Base-by-base conservation (phyloP, 2,113 vertebrate genomes). In the Cyanocitta stelleri region DNA sequence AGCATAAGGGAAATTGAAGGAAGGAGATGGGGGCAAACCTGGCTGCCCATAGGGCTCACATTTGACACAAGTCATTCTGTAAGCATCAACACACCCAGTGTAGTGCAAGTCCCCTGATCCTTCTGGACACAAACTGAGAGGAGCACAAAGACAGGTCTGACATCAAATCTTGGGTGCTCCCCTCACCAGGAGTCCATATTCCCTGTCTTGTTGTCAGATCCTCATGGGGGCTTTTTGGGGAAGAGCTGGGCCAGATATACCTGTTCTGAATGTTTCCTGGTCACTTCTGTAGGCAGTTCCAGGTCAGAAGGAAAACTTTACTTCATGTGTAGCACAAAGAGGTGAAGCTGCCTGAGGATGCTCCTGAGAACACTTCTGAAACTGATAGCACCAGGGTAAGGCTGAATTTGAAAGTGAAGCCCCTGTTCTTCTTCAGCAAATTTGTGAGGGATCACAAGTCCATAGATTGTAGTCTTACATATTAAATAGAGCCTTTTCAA, bases 31-130 rank as follows among this genome's bases (percentile, higher is more conserved):
- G 19, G 13, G 4, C 33, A 76, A 52, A 37, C 44, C 20, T 52
- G 22, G 13, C 35, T 77, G 17, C 12, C 14, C 0, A 0, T 0
- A 1, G 44, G 39, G 44, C 22, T 79, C 17, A 7, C 0, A 7
- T 6, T 20, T 62, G 54, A 30, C 62, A 17, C 9, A 46, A n/a
- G 37, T 22, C 29, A 78, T 55, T 74, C 32, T 22, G 9, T 39
- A 78, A 44, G 9, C 39, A 24, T 18, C 21, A 76, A 27, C 26
- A 30, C 16, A 59, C 10, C 8, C 33, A 16, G 4, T 0, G 1
- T 5, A 27, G 11, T 18, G 10, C 32, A 7, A 46, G 18, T 6
- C 5, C 5, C 27, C 8, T 2, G 1, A 5, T 52, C 64, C 48
- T 54, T 71, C 69, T 29, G 21, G 10, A 10, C 44, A 19, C 30